Evolutionary conservation across 1,140 invertebrate species (phyloP).

Genomic region (Camponotus floridanus): DNA sequence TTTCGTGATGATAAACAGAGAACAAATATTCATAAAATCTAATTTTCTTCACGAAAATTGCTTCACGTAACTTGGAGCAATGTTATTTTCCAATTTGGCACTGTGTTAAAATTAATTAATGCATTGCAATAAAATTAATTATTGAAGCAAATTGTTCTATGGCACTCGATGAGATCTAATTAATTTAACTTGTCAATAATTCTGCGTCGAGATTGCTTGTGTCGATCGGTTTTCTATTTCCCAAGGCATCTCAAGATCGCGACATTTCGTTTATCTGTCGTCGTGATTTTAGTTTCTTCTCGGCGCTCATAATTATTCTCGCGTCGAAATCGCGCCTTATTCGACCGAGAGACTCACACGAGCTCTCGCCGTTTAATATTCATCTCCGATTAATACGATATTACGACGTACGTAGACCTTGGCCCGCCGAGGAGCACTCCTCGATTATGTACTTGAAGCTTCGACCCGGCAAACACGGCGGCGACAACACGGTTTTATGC

Average conservation of each 20-base stretch:
- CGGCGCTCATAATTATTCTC: conserved; percentile 61
- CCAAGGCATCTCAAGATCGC: conserved; percentile 49
- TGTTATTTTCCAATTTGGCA: not conserved
- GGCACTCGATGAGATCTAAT: too few species aligned
- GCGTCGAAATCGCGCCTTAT: conserved; percentile 18
- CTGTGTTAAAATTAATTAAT: not conserved
- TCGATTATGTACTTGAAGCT: conserved; percentile 38
- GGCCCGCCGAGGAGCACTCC: conserved; percentile 34
- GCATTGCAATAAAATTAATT: not conserved
- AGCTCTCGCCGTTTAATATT: conserved; percentile 32
- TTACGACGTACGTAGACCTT: conserved; percentile 50
- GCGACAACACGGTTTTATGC: not conserved
- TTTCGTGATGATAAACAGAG: not conserved
- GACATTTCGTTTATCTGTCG: not conserved
- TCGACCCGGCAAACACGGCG: conserved; percentile 28
- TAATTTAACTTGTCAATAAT: not conserved
- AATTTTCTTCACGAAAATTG: not conserved
- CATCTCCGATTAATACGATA: conserved; percentile 53
- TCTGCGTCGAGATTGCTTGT: not conserved
- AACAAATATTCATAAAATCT: not conserved
- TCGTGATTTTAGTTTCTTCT: conserved; percentile 63
- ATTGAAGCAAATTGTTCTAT: not conserved
- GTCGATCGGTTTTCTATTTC: conserved; percentile 57
- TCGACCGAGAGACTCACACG: not conserved
- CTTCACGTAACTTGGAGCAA: not conserved